These are phyloP conservation scores for Trissoscelio sp. DNA, from an alignment of 2,888 invertebrate genomes.

Conservation along the genomic window DNA sequence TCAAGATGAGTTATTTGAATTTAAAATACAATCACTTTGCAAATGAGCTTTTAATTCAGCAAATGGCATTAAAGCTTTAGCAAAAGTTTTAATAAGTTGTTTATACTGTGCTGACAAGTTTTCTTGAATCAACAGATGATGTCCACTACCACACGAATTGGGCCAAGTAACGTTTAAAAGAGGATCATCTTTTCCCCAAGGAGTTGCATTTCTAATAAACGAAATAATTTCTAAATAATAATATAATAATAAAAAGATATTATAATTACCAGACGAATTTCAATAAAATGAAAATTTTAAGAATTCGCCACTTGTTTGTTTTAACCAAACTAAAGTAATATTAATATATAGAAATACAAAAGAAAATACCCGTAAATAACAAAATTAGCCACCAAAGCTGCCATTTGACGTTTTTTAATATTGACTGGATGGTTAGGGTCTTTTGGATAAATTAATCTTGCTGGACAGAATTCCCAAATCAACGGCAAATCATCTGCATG, in stretches of 20 bases:
- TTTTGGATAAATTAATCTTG: conserved; percentile 32
- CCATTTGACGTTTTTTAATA: conserved; percentile 41
- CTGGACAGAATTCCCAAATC: conserved; percentile 25
- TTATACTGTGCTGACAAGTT: neutral
- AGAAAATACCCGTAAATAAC: conserved; percentile 44
- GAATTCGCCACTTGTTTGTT: no score
- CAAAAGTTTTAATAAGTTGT: conserved; percentile 22
- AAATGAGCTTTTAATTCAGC: neutral
- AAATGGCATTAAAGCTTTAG: conserved; percentile 3
- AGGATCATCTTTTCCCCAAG: conserved; percentile 10
- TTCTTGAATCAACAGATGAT: conserved; percentile 28
- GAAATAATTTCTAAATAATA: neutral
- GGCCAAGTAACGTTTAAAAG: conserved; percentile 53
- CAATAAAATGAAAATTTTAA: neutral
- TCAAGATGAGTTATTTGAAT: no score
- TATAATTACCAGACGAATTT: no score
- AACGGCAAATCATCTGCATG: no score
- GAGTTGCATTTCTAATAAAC: conserved; percentile 49
- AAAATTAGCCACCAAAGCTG: conserved; percentile 29
- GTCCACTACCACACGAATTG: conserved; percentile 27
- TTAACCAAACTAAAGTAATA: no score
- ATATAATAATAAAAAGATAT: no score
- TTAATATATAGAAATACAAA: neutral
- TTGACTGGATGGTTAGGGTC: conserved; percentile 53
- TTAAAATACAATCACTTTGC: conserved; percentile 31